Evolutionary conservation across 2,888 invertebrate genomes (phyloP), one percentile per base, ranked within the genome.

Genomic region (Amphipoea oculea): DNA sequence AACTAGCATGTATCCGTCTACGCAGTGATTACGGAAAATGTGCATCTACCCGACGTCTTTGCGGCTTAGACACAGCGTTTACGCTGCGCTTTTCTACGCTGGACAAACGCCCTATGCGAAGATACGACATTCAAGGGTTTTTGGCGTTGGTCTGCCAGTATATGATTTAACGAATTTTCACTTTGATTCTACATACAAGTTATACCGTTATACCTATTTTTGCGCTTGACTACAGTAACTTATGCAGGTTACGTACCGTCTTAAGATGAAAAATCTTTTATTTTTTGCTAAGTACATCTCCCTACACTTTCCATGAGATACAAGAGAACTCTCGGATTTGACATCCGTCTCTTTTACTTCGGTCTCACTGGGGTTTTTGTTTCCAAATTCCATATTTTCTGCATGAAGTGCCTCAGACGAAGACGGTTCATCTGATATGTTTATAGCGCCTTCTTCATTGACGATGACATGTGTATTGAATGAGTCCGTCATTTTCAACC

Each of bases 401-500:
- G 76, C 63, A 17, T 87, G 86, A 12, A 85, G 51, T 6, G 84
- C 69, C 57, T 93, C 92, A 29, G 91, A 87, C 2, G 88, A 91
- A 86, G 84, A 86, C 4, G 84, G 42, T n/a, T 94, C 92, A 3
- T 94, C 92, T 9, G 90, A 51, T 36, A 93, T 70, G 78, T 42
- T 91, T 69, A 96, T 95, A 80, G 87, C 90, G 40, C 96, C 96
- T 87, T 96, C 96, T 76, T 94, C 92, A 75, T 95, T 93, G 0
- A 96, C 94, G 20, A 90, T 66, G 57, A 97, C 87, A 68, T 83
- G 42, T 45, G 90, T 92, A 83, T 95, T 95, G 88, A 94, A 95
- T 0, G 96, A 96, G 90, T 97, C 96, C 80, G 91, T 94, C 92
- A 96, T 92, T 82, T 87, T 92, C n/a, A 96, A 84, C 96, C 96